phyloP scores from a whole-genome alignment of 2,113 vertebrate species.

The Nasalis larvatus region DNA sequence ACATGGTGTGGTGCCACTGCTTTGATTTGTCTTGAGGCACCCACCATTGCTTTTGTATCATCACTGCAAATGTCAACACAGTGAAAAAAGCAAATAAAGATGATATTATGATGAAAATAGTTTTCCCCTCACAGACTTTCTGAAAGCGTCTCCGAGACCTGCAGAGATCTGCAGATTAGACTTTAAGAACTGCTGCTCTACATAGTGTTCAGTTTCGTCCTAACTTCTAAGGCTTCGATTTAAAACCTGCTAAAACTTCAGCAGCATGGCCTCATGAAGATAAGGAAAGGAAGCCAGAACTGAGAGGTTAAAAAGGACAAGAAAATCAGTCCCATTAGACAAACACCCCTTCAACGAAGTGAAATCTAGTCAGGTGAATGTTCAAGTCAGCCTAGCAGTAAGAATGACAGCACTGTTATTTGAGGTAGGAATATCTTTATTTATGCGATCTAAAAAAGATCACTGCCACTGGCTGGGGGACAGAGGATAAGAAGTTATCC shows the following conservation, averaged over 20 bases:
- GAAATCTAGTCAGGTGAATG: background rate
- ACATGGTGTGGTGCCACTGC: background rate
- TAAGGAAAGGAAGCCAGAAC: background rate
- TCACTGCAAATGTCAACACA: background rate
- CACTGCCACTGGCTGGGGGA: background rate
- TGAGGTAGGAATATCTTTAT: background rate
- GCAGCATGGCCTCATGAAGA: background rate
- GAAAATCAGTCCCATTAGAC: background rate
- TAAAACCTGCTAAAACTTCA: background rate
- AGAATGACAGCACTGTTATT: background rate
- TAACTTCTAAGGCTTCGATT: background rate
- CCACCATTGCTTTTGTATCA: background rate
- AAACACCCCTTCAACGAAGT: background rate
- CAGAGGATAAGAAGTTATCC: background rate
- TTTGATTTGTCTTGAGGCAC: background rate
- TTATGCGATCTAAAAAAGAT: background rate
- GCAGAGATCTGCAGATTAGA: background rate
- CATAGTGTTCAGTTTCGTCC: background rate
- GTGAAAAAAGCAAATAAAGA: background rate
- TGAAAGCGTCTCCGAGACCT: background rate
- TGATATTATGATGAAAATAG: background rate
- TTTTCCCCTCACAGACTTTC: background rate
- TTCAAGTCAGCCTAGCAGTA: background rate
- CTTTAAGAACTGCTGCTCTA: background rate
- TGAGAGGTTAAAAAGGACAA: background rate